Conservation (phyloP, 1,140 invertebrate genomes). For the Procambarus clarkii region DNA sequence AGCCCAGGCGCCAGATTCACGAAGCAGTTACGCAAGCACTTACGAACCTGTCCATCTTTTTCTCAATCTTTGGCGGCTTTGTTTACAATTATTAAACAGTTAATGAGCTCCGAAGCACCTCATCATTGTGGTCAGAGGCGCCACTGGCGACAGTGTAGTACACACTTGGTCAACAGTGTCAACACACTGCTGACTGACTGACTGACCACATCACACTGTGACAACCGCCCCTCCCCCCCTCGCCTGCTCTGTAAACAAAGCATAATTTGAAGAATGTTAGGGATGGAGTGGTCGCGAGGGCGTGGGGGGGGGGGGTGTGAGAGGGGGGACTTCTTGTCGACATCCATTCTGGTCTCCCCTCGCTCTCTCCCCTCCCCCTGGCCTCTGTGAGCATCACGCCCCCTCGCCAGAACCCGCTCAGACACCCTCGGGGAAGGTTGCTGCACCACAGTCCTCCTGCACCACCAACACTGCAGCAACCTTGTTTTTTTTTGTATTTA, state of each 20-base stretch:
- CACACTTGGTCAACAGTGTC: no score
- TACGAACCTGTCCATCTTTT: no score
- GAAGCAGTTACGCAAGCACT: no score
- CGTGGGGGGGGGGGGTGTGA: neutral
- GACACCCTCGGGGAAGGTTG: constrained; percentile 35
- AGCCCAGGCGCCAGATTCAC: no score
- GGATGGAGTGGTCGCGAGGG: neutral
- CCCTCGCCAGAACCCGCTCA: constrained; percentile 46
- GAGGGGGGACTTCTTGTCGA: neutral
- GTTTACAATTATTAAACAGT: no score
- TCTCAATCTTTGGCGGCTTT: no score
- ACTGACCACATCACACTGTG: neutral
- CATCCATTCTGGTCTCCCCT: neutral
- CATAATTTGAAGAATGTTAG: neutral
- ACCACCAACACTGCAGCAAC: neutral
- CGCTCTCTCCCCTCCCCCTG: neutral
- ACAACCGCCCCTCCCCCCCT: neutral
- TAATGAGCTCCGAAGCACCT: no score
- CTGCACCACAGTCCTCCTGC: neutral
- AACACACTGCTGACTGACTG: no score
- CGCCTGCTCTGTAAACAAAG: neutral
- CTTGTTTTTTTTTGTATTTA: neutral
- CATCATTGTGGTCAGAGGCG: no score
- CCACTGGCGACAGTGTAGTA: no score
- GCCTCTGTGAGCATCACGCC: neutral